Evolutionary conservation across 1,140 invertebrate species (phyloP).

Genomic region (Triops cancriformis): DNA sequence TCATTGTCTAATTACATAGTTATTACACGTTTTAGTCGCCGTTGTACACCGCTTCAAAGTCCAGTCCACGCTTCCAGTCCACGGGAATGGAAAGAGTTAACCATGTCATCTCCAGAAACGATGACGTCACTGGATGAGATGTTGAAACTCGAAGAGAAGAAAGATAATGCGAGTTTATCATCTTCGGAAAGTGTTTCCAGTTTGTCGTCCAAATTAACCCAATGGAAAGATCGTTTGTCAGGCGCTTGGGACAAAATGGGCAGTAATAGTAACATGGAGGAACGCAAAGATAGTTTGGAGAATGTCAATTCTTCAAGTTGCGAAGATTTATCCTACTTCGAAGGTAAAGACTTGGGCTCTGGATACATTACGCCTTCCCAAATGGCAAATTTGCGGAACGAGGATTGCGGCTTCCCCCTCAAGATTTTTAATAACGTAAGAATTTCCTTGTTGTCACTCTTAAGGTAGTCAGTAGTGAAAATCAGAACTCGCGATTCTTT

Average conservation of each 20-base stretch:
- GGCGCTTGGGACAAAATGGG: conserved; percentile 30
- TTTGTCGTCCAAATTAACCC: conserved; percentile 31
- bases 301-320: neutral
- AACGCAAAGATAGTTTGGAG: conserved; percentile 17
- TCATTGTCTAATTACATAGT: too few species aligned
- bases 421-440: conserved; percentile 73
- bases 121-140: neutral
- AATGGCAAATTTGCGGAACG: conserved; percentile 39
- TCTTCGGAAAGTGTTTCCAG: conserved; percentile 30
- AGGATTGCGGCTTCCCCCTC: conserved; percentile 78
- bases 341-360: conserved; percentile 2
- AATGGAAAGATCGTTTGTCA: conserved; percentile 33
- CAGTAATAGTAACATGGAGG: neutral
- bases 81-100: neutral
- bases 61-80: neutral
- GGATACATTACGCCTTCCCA: conserved; percentile 21
- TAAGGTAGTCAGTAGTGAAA: too few species aligned
- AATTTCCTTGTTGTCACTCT: neutral
- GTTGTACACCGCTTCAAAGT: neutral
- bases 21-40: neutral
- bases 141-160: neutral
- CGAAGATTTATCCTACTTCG: conserved; percentile 11
- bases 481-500: too few species aligned
- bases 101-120: conserved; percentile 24
- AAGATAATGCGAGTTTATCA: conserved; percentile 17